These are phyloP conservation scores for Lamellibrachia columna DNA, from an alignment of 2,888 invertebrate species.

Conservation along the genomic window DNA sequence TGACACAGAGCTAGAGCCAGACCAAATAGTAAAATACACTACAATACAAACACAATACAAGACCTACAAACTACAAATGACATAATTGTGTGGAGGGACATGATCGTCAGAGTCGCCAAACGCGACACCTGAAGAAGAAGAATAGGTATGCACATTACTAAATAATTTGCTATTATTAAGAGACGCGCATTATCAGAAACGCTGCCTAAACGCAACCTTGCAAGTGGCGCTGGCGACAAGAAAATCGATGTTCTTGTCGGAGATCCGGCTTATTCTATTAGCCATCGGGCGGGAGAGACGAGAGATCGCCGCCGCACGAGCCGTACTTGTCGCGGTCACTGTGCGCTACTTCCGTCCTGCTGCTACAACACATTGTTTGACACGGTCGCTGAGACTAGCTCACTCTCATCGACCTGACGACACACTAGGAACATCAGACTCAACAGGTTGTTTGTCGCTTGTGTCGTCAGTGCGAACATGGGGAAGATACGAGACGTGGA, in stretches of 20 bases:
- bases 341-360: neutral
- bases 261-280: neutral
- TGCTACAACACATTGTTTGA: neutral
- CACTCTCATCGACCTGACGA: neutral
- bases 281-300: neutral
- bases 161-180: neutral
- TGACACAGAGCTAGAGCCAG: too few relatives aligned
- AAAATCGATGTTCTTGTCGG: neutral
- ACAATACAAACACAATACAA: too few relatives aligned
- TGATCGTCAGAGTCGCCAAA: too few relatives aligned
- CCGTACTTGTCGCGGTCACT: neutral
- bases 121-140: too few relatives aligned
- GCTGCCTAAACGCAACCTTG: neutral
- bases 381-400: neutral
- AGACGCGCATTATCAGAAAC: neutral
- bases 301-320: neutral
- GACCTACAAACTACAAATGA: too few relatives aligned
- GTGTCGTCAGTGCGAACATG: neutral
- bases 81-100: too few relatives aligned
- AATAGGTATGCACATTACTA: neutral
- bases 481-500: constrained; percentile 1
- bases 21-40: too few relatives aligned
- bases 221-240: neutral
- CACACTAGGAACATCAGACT: neutral
- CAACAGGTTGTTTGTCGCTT: neutral